Evolutionary conservation across 2,113 vertebrate genomes (phyloP), one percentile per base, ranked within the genome.

Genomic region (Pseudorasbora parva): DNA sequence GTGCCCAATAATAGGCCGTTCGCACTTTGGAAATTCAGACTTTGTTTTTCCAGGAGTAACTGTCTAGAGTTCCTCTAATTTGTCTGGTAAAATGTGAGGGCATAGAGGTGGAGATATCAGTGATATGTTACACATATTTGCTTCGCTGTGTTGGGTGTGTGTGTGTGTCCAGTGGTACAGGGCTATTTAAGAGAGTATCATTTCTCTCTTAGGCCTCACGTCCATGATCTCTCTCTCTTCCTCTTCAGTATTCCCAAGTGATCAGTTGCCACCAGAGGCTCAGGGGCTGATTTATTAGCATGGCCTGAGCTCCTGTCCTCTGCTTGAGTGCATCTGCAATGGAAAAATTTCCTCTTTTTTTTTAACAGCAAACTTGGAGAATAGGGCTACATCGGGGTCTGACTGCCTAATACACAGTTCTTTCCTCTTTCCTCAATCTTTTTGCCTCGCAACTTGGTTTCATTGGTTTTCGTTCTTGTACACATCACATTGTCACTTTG

Each of bases 271-370:
- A 95, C 95, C 93, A 68, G 94, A 95, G 95, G 96, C 94, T 89
- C 86, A 69, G 88, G 81, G 91, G 89, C 96, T 97, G 96, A 99
- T 98, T 97, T 97, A 97, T 98, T 95, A 93, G 95, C 92, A 95
- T 93, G 93, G 93, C 94, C 92, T 91, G 92, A 95, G 92, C 90
- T 95, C 94, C 87, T 94, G 95, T 96, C 96, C 95, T 95, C 93
- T 51, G 95, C 95, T 93, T 94, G 94, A 94, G 94, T 97, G 96
- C 94, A 91, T 94, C 93, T 87, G 87, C 93, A 93, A 91, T 92
- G 94, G 90, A 93, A 92, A 94, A 93, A 94, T 94, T 92, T 92
- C 87, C 89, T 87, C 82, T 81, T 81, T 86, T 87, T 51, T 51
- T 47, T 47, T 85, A 82, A 80, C 64, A 82, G 83, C 87, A 81